phyloP scores from a whole-genome alignment of 2,113 vertebrate genomes.

The Panthera tigris region DNA sequence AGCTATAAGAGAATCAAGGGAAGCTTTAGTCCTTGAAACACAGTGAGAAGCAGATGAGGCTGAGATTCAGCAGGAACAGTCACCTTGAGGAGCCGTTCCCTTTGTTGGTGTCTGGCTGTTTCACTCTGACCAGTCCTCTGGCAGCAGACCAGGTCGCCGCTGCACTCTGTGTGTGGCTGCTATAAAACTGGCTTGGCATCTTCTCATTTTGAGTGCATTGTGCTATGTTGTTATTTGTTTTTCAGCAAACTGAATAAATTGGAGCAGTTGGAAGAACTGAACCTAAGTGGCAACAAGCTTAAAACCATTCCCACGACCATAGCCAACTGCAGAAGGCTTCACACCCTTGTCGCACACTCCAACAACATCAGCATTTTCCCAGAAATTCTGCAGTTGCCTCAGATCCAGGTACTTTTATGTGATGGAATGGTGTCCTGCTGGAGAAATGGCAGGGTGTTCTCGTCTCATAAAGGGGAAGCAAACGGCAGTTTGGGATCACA shows the following conservation, averaged over 20 bases:
- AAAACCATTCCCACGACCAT: slow-evolving; percentile 97
- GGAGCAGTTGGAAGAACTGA: slow-evolving; percentile 95
- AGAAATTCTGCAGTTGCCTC: slow-evolving; percentile 94
- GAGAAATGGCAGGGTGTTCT: not conserved
- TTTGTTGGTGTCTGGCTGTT: not conserved
- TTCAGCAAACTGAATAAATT: slow-evolving; percentile 96
- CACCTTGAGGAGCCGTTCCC: not conserved
- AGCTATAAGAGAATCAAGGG: not conserved
- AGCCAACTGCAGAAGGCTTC: slow-evolving; percentile 94
- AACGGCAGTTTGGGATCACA: not conserved
- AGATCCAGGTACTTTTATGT: slow-evolving; percentile 91
- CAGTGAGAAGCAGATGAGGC: not conserved
- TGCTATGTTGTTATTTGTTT: slow-evolving; percentile 63
- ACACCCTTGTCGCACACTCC: slow-evolving; percentile 94
- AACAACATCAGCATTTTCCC: slow-evolving; percentile 96
- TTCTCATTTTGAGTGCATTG: not conserved
- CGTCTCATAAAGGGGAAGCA: not conserved
- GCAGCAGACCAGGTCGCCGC: not conserved
- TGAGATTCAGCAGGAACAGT: not conserved
- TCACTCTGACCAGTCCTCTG: not conserved
- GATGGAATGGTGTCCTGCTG: not conserved
- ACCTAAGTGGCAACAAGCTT: slow-evolving; percentile 96
- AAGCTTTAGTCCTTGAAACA: not conserved
- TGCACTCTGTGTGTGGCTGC: not conserved
- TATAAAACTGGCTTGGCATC: not conserved